These are phyloP conservation scores for Anolis apletophallus DNA, from an alignment of 2,797 vertebrate genomes.

Conservation along the genomic window DNA sequence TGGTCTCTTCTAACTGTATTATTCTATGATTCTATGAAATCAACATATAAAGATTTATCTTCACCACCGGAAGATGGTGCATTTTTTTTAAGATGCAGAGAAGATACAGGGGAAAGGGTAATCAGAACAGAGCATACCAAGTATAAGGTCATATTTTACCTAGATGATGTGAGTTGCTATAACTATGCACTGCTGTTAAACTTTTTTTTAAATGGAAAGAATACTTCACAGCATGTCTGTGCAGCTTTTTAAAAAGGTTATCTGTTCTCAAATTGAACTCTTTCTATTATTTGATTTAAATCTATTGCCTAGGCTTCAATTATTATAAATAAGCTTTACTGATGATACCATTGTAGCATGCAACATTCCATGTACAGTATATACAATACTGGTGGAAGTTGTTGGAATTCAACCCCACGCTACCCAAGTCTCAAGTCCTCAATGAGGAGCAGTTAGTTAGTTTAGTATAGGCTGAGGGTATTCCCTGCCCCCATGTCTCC, in stretches of 20 bases:
- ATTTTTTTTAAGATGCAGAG: not conserved
- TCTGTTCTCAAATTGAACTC: not conserved
- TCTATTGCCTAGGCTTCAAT: not conserved
- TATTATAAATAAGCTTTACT: not conserved
- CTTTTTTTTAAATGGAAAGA: too few species aligned
- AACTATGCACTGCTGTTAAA: too few species aligned
- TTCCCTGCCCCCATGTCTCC: too few species aligned
- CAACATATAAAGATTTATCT: not conserved
- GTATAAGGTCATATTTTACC: not conserved
- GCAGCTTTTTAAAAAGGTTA: not conserved
- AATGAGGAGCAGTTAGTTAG: too few species aligned
- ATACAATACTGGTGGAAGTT: not conserved
- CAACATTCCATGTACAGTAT: not conserved
- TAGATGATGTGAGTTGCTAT: not conserved
- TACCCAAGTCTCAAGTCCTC: too few species aligned
- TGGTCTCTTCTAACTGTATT: too few species aligned
- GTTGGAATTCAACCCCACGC: too few species aligned
- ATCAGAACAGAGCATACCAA: too few species aligned
- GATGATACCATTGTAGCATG: not conserved
- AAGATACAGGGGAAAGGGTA: not conserved
- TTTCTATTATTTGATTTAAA: not conserved
- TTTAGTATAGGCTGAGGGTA: too few species aligned
- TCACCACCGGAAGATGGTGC: not conserved
- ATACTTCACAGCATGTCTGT: too few species aligned
- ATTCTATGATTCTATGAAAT: too few species aligned